Percentiles rank a stretch among this genome's conserved stretches.
Conservation (phyloP, 2,888 invertebrate species). For the Cyrtodaria siliqua region DNA sequence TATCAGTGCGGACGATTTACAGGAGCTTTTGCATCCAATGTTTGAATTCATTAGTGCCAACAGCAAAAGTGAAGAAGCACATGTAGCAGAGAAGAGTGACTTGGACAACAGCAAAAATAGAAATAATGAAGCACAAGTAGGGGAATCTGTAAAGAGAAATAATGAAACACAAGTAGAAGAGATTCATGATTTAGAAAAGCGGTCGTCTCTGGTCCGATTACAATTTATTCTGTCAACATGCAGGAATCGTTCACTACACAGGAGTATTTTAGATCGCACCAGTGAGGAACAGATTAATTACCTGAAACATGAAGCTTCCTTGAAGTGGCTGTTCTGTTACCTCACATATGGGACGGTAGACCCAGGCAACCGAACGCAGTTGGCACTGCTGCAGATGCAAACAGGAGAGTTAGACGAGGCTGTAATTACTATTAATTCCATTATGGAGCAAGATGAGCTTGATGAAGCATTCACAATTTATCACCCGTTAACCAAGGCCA, state of each 20-base stretch:
- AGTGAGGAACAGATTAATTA: not conserved
- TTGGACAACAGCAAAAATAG: too few relatives aligned
- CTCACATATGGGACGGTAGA: not conserved
- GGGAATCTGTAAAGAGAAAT: too few relatives aligned
- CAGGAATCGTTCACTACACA: not conserved
- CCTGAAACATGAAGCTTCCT: not conserved
- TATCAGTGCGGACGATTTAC: too few relatives aligned
- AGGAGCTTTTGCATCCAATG: too few relatives aligned
- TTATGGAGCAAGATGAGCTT: not conserved
- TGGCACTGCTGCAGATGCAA: not conserved
- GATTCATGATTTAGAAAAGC: too few relatives aligned
- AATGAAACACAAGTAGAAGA: too few relatives aligned
- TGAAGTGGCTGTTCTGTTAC: not conserved
- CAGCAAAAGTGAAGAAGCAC: too few relatives aligned
- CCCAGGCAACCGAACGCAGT: not conserved
- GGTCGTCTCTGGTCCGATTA: too few relatives aligned
- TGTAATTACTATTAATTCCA: not conserved
- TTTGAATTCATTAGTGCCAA: too few relatives aligned
- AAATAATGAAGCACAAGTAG: too few relatives aligned
- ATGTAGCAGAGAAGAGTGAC: too few relatives aligned
- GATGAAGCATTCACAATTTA: not conserved
- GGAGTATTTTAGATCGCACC: not conserved
- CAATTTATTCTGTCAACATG: not conserved
- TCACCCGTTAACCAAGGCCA: not conserved
- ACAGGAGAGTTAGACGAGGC: not conserved